Percentiles rank a stretch among this genome's conserved stretches.
Evolutionary conservation across 2,797 vertebrate genomes (phyloP).

Genomic region (Sylvia borin): DNA sequence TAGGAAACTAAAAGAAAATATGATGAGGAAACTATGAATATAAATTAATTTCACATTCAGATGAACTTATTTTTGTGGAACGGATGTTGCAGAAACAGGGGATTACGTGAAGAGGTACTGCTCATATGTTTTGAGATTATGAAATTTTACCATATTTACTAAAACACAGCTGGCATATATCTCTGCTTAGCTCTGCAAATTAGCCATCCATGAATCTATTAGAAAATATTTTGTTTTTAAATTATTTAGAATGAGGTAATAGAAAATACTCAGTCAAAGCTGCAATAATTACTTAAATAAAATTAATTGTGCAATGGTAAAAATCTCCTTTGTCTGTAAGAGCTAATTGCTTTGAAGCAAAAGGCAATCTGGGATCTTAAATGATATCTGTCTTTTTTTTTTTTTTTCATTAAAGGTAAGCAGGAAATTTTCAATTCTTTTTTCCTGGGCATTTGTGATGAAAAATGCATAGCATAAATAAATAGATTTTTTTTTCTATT

Average conservation of each 20-base stretch:
- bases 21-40: background rate
- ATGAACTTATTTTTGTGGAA: accelerated
- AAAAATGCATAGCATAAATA: background rate
- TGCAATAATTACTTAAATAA: background rate
- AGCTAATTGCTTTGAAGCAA: background rate
- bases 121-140: background rate
- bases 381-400: background rate
- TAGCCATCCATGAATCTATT: background rate
- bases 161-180: background rate
- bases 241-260: background rate
- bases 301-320: background rate
- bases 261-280: background rate
- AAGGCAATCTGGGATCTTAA: background rate
- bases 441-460: background rate
- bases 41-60: background rate
- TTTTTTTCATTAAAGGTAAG: background rate
- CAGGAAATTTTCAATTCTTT: background rate
- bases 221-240: background rate
- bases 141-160: background rate
- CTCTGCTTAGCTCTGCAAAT: background rate
- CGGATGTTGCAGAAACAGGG: background rate
- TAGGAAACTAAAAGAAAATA: background rate
- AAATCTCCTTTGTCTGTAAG: background rate
- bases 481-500: background rate
- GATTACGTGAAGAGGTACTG: background rate